Base-by-base conservation (phyloP, 2,797 vertebrate genomes). In the Pyrocephalus nanus region DNA sequence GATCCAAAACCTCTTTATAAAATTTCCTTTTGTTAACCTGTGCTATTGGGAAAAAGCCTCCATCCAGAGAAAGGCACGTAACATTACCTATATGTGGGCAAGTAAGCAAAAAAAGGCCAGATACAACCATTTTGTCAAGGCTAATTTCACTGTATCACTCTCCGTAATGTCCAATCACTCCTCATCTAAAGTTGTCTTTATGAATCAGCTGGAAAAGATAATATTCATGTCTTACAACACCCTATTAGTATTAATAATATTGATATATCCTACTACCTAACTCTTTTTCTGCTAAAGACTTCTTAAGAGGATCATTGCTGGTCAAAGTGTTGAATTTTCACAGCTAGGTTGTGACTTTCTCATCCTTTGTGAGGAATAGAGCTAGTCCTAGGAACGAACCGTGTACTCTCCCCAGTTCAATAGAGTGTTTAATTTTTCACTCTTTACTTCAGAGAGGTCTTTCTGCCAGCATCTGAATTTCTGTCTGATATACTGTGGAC, bases 31-130 rank as follows among this genome's bases (percentile, higher is more conserved):
- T 48, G 32, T n/a, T 61, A 8, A 21, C 32, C 29, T 74, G 12
- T 1, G 1, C 16, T 62, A 8, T 0, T 66, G 10, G 8, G 17
- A 36, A 7, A 76, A 27, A 74, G 18, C 3, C 6, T 4, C 9
- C 11, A 14, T 36, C 19, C 27, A 60, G 27, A 36, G 27, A 82
- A 83, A 72, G 45, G 3, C 18, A 65, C 20, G 7, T 45, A 69
- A 29, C 0, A 0, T 42, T 57, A 61, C 8, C 5, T 11, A 4
- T 8, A 36, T 14, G 21, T 21, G 27, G 43, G n/a, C 11, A 65
- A 48, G 9, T 36, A 42, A 85, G 27, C 15, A 47, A 65, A 51
- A 72, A 58, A 55, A 60, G 25, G 12, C 20, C 53, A 86, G 53
- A 70, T 58, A n/a, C 23, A 64, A 9, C 2, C 17, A 10, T 26